These are phyloP conservation scores for Tenthredo scrophulariae DNA, from an alignment of 2,888 invertebrate species.

Conservation along the genomic window DNA sequence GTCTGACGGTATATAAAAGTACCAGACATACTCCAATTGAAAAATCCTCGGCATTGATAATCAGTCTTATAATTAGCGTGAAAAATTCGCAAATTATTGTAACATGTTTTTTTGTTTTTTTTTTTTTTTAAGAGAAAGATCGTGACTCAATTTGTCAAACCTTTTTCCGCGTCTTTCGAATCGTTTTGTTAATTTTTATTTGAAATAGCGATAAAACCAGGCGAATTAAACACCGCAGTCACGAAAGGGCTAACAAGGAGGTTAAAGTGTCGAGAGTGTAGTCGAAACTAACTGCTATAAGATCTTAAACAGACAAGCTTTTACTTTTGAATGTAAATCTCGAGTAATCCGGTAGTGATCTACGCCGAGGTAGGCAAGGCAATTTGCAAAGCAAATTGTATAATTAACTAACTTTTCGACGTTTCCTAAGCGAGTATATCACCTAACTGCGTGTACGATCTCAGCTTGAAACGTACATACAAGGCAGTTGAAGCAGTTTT, in stretches of 20 bases:
- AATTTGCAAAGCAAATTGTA: constrained; percentile 21
- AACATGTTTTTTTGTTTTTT: no score
- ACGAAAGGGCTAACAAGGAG: constrained; percentile 49
- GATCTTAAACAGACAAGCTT: constrained; percentile 17
- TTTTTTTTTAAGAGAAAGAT: no score
- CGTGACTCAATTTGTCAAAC: not conserved
- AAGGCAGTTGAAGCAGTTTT: not conserved
- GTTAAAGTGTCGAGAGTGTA: constrained; percentile 36
- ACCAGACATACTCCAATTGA: not conserved
- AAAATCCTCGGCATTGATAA: not conserved
- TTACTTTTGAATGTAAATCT: constrained; percentile 50
- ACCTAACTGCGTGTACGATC: not conserved
- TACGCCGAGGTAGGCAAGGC: not conserved
- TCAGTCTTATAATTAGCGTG: no score
- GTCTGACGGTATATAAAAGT: not conserved
- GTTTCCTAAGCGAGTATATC: constrained; percentile 28
- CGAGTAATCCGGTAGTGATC: not conserved
- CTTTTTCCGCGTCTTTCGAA: not conserved
- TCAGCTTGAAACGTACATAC: not conserved
- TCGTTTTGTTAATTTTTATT: not conserved
- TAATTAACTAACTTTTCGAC: constrained; percentile 10
- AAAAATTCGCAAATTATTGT: no score
- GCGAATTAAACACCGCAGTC: constrained; percentile 20
- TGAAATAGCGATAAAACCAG: not conserved
- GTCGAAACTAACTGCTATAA: not conserved